Conservation (phyloP, 2,888 invertebrate species). For the Melipona beecheii region DNA sequence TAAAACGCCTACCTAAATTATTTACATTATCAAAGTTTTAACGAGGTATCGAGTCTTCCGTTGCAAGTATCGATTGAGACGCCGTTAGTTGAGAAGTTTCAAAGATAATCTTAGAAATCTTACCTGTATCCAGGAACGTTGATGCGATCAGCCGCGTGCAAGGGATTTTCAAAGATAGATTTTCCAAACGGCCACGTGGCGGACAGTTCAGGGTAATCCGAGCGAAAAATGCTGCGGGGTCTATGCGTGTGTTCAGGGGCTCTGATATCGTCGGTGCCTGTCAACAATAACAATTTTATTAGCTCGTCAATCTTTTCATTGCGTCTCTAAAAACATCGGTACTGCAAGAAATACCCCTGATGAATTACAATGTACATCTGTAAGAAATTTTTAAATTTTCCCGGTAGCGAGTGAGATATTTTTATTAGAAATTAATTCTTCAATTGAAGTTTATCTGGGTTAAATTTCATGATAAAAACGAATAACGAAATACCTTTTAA, state of each 20-base stretch:
- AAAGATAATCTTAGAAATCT: slow-evolving; percentile 41
- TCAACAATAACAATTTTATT: neutral
- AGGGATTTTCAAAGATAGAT: slow-evolving; percentile 95
- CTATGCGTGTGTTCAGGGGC: slow-evolving; percentile 90
- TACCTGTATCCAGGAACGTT: slow-evolving; percentile 93
- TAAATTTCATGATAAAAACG: neutral
- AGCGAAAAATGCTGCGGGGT: slow-evolving; percentile 88
- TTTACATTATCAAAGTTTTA: neutral
- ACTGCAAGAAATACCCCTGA: too few relatives aligned
- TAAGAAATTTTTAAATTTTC: neutral
- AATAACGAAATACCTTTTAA: slow-evolving; percentile 89
- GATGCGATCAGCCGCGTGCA: slow-evolving; percentile 92
- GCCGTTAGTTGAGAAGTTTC: neutral
- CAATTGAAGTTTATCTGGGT: too few relatives aligned
- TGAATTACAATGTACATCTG: neutral
- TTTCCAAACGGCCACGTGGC: slow-evolving; percentile 91
- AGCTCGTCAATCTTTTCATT: neutral
- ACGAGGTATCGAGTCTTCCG: neutral
- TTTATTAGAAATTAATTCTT: neutral
- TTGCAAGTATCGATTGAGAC: neutral
- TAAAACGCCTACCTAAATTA: neutral
- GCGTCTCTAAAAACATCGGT: too few relatives aligned
- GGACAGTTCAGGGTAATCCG: slow-evolving; percentile 91
- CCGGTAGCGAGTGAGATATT: neutral
- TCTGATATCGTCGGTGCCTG: slow-evolving; percentile 96